Evolutionary conservation across 2,113 vertebrate genomes (phyloP), one percentile per base, ranked within the genome.

Genomic region (Speoplatyrhinus poulsoni): DNA sequence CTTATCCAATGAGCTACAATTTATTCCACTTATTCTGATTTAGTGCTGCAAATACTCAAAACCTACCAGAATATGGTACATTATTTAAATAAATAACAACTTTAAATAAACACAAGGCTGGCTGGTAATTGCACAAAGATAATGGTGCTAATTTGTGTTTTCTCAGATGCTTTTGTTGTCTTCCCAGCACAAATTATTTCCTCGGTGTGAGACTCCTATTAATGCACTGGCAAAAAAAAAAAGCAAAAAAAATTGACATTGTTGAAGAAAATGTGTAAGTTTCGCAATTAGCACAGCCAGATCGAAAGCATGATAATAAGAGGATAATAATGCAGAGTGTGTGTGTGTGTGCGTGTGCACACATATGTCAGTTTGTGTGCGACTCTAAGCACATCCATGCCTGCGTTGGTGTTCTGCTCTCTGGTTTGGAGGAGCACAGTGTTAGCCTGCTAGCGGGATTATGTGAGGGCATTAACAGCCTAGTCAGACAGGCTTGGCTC

Each of bases 61-160:
- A 86, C 67, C 62, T 67, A 65, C 77, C 62, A 70, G 59, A 85
- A 83, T 82, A 87, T 82, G 69, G 87, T 82, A 82, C 92, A 92
- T 92, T 85, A 91, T 90, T 90, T 66, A 82, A 81, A 82, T 83
- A 82, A 83, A 58, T 84, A 76, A 72, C 73, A 81, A 74, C 72
- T 87, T 90, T 83, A 90, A 87, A 92, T 88, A 88, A 87, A 89
- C 87, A 90, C 82, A 81, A 72, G 74, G 81, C 85, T 67, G 70
- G 79, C 61, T 84, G 83, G 77, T 91, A 90, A 90, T 90, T 89
- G 81, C 79, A 83, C 71, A 77, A 88, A 89, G 80, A 89, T 87
- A 88, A 89, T 87, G 77, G 81, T 46, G 56, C 82, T 89, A 89
- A 91, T 91, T 91, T 90, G 87, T 87, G 84, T 85, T 86, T 91